Evolutionary conservation across 2,888 invertebrate genomes (phyloP), one percentile per base, ranked within the genome.

Genomic region (Sisyra terminalis): DNA sequence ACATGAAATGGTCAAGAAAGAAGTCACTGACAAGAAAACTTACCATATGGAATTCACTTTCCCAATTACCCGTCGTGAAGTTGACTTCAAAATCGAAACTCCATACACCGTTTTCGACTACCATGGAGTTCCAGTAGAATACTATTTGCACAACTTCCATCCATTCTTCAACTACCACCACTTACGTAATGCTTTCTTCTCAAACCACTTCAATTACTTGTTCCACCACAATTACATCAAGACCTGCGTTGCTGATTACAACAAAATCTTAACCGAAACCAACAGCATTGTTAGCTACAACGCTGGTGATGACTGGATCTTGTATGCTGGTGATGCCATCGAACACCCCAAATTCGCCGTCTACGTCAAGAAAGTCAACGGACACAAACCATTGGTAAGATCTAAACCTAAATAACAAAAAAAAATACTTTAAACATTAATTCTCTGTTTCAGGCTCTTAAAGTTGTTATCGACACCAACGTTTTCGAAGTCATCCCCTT

Each of bases 221-320:
- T 53, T 60, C 40, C 13, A 36, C 3, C 29, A 51, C 6, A 52
- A 52, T 14, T 45, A 52, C 37, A 50, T 48, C 3, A 53, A 56
- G 34, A 37, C 53, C 1, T 65, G 64, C 47, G 48, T 53, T 2
- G 40, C 56, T 2, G 50, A 54, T 30, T 50, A 54, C 9, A 42
- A 55, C 42, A 44, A 46, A 32, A 41, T 53, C 1, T 29, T 48
- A 29, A 54, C 50, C 11, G 45, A 50, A 3, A 52, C 56, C 10
- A 51, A 55, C 34, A 45, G 46, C 3, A 43, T 46, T 5, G 43
- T 55, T 15, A 45, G 50, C 2, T 48, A 51, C 36, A 29, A 29
- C 2, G 39, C 57, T 16, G 44, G 53, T 2, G 46, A 51, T 2
- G 50, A 59, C 6, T 65, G 62, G 61, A 57, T 55, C 1, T 44